Base-by-base conservation (phyloP, 2,113 vertebrate genomes). In the Ochotona princeps region DNA sequence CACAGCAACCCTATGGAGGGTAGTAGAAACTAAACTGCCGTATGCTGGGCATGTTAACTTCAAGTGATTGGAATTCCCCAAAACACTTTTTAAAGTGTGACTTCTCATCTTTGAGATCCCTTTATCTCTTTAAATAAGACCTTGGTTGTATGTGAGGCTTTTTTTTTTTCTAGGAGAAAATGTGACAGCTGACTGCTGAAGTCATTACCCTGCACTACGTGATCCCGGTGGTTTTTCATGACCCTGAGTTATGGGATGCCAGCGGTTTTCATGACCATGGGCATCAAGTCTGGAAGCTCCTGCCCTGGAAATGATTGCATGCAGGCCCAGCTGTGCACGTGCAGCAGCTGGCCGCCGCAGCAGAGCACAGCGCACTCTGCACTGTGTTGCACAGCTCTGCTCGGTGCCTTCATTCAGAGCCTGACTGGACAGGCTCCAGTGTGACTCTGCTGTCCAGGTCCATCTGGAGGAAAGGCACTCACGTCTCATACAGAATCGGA, bases 251-350 rank as follows among this genome's bases (percentile, higher is more conserved):
- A 8, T 35, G 15, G 0, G 67, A 57, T n/a, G 32, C 83, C 28
- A 10, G 7, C 30, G 86, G 32, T 5, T 21, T 23, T 57, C 35
- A 8, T 38, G 57, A 65, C 38, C 17, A 8, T 28, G 15, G 83
- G 35, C 32, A 6, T 32, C 2, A 8, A 30, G 47, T 30, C 20
- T 18, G 15, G 20, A 21, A 75, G 47, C 1, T 4, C 26, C 49
- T 10, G 49, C 28, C 12, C 30, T 61, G 11, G 32, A 26, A 25
- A 12, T 0, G 17, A 76, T 13, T 0, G 20, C 21, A 6, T 12
- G 14, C 1, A 26, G 69, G 9, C 26, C 12, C 8, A 0, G 4
- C 6, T 0, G 23, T 5, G 21, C 3, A 0, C 8, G 0, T 0
- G 8, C 32, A 3, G 13, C 38, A 44, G 38, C 38, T 44, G 69